Conservation (phyloP, 1,140 invertebrate genomes). For the Drosophila ohnishii region DNA sequence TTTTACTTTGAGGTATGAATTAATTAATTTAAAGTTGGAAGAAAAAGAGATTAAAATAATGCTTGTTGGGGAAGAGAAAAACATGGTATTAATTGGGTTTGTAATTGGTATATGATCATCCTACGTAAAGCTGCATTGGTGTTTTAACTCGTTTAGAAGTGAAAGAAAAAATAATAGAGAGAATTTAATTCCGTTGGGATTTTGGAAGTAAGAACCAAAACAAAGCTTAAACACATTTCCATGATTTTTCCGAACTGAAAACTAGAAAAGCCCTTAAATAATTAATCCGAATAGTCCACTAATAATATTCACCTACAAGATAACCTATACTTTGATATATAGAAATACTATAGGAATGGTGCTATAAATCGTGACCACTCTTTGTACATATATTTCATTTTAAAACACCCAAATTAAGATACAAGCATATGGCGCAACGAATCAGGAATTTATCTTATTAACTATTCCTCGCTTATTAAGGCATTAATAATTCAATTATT, state of each 20-base stretch:
- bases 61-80: neutral
- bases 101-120: neutral
- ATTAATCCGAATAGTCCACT: no score
- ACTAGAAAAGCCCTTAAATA: no score
- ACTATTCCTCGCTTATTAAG: neutral
- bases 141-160: neutral
- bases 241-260: no score
- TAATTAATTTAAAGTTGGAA: neutral
- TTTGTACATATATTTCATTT: no score
- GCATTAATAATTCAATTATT: neutral
- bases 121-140: neutral
- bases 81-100: neutral
- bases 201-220: no score
- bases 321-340: no score
- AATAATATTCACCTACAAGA: no score
- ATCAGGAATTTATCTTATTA: neutral
- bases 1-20: neutral
- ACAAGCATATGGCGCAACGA: neutral
- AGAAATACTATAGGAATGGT: no score
- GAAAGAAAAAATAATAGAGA: no score
- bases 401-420: neutral
- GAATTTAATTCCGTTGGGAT: no score
- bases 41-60: neutral
- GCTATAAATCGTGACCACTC: no score
- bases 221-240: no score